Evolutionary conservation across 2,797 vertebrate genomes (phyloP).

Genomic region (Rhinatrema bivittatum): DNA sequence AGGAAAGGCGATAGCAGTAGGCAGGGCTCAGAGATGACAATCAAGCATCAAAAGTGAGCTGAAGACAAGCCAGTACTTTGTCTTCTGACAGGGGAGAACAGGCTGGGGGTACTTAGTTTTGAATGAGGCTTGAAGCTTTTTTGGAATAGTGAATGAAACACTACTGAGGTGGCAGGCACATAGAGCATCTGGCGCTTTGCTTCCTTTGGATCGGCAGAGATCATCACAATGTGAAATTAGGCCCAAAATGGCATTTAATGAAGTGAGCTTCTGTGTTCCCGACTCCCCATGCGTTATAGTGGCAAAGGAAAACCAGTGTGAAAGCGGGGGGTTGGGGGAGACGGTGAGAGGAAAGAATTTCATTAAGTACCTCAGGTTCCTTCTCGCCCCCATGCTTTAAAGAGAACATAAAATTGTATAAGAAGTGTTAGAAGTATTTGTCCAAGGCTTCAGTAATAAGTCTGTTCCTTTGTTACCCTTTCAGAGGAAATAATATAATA

Average conservation of each 20-base stretch:
- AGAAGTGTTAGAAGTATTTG: too few relatives aligned
- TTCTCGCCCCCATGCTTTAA: too few relatives aligned
- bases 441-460: too few relatives aligned
- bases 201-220: slow-evolving; percentile 24
- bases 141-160: slow-evolving; percentile 31
- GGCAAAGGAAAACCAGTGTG: not conserved
- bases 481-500: too few relatives aligned
- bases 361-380: slow-evolving; percentile 3
- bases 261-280: slow-evolving; percentile 33
- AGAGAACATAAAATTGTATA: too few relatives aligned
- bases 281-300: slow-evolving; percentile 7
- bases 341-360: slow-evolving; percentile 18
- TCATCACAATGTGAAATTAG: slow-evolving; percentile 38
- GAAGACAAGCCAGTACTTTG: slow-evolving; percentile 56
- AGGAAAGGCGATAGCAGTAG: slow-evolving; percentile 43
- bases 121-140: slow-evolving; percentile 39
- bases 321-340: slow-evolving; percentile 3
- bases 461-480: too few relatives aligned
- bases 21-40: slow-evolving; percentile 45
- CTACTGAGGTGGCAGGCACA: slow-evolving; percentile 24
- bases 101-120: slow-evolving; percentile 37
- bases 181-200: slow-evolving; percentile 42
- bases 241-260: slow-evolving; percentile 36
- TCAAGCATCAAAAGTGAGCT: slow-evolving; percentile 48
- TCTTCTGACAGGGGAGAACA: slow-evolving; percentile 35